Conservation (phyloP, 1,140 invertebrate genomes). For the Conus betulinus region DNA sequence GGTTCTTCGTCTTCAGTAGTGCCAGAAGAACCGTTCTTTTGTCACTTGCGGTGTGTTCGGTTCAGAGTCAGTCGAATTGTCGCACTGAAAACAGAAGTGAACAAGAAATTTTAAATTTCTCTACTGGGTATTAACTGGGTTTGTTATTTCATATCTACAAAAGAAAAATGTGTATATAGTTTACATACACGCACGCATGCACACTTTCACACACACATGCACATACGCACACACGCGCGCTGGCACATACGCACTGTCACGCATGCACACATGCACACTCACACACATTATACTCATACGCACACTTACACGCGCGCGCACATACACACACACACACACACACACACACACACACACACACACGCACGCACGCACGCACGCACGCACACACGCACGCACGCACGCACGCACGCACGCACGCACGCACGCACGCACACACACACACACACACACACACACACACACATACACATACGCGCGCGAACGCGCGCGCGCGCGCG, state of each 20-base stretch:
- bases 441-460: slow-evolving; percentile 25
- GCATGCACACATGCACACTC: not conserved
- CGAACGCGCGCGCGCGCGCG: too few relatives aligned
- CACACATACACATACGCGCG: slow-evolving; percentile 13
- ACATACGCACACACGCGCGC: not conserved
- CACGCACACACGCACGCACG: slow-evolving; percentile 10
- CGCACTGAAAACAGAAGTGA: too few relatives aligned
- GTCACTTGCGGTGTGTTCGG: too few relatives aligned
- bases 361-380: slow-evolving; percentile 11
- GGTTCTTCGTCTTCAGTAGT: too few relatives aligned
- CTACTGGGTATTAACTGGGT: too few relatives aligned
- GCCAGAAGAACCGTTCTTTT: too few relatives aligned
- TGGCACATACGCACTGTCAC: not conserved
- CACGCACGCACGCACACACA: slow-evolving; percentile 1
- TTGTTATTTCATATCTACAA: not conserved
- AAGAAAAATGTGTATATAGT: not conserved
- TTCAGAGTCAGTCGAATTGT: too few relatives aligned
- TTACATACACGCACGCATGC: not conserved
- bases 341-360: not conserved
- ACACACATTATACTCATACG: not conserved
- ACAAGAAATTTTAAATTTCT: too few relatives aligned
- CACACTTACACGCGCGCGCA: not conserved
- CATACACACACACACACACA: not conserved
- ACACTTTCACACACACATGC: too few relatives aligned
- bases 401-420: slow-evolving; percentile 8